phyloP scores from a whole-genome alignment of 2,113 vertebrate genomes.

The Rattus rattus region DNA sequence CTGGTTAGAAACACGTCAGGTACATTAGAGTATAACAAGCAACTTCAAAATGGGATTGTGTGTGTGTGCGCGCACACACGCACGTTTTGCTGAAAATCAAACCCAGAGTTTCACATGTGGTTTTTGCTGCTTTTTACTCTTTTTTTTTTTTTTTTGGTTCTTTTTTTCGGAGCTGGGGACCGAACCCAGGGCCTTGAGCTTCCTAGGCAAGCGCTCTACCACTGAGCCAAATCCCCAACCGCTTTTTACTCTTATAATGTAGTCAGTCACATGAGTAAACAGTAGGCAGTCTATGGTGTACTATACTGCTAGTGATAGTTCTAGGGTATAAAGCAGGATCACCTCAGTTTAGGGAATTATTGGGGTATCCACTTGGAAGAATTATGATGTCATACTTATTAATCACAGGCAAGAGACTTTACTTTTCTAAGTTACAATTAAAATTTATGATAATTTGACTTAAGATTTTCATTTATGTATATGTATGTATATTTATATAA shows the following conservation, averaged over 20 bases:
- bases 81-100: neutral
- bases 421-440: neutral
- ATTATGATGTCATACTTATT: slow-evolving; percentile 12
- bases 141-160: too few relatives aligned
- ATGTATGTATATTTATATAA: neutral
- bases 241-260: neutral
- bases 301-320: neutral
- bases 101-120: neutral
- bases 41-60: neutral
- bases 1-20: neutral
- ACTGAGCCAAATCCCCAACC: too few relatives aligned
- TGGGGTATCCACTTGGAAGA: neutral
- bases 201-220: too few relatives aligned
- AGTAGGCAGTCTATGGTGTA: too few relatives aligned
- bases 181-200: too few relatives aligned
- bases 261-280: too few relatives aligned
- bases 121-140: neutral
- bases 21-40: neutral
- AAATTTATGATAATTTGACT: neutral
- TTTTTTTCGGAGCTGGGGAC: too few relatives aligned
- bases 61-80: neutral
- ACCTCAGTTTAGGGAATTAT: neutral
- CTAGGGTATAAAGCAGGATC: neutral
- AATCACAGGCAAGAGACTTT: neutral
- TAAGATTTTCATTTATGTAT: neutral